These are phyloP conservation scores for Falcaria lacertinaria DNA, from an alignment of 2,888 invertebrate species.

Conservation along the genomic window DNA sequence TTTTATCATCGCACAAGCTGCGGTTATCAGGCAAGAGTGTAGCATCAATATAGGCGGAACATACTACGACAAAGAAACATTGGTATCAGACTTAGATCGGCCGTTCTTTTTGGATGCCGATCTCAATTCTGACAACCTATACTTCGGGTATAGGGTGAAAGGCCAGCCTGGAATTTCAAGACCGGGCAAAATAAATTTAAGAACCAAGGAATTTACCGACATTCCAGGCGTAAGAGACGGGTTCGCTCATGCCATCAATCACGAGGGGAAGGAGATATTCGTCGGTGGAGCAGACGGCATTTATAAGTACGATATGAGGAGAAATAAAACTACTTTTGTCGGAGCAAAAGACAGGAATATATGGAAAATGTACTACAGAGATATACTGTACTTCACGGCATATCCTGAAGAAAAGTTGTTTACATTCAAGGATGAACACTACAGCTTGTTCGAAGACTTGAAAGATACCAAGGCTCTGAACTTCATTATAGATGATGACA, in stretches of 20 bases:
- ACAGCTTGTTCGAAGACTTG: neutral
- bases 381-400: neutral
- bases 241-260: neutral
- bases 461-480: neutral
- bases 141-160: neutral
- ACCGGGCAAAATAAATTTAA: neutral
- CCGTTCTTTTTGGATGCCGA: neutral
- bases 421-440: neutral
- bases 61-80: neutral
- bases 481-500: neutral
- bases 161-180: neutral
- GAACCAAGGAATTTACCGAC: neutral
- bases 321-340: neutral
- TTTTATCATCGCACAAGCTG: neutral
- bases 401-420: neutral
- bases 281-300: constrained; percentile 4
- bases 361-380: neutral
- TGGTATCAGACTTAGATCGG: neutral
- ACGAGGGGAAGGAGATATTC: neutral
- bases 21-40: neutral
- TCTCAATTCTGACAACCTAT: neutral
- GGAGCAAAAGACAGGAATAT: neutral
- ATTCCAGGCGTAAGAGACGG: neutral
- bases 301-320: constrained; percentile 2
- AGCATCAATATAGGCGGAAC: neutral